Percentiles rank a stretch among this genome's conserved stretches.
These are phyloP conservation scores for Silurus meridionalis DNA, from an alignment of 2,113 vertebrate species.

Conservation along the genomic window DNA sequence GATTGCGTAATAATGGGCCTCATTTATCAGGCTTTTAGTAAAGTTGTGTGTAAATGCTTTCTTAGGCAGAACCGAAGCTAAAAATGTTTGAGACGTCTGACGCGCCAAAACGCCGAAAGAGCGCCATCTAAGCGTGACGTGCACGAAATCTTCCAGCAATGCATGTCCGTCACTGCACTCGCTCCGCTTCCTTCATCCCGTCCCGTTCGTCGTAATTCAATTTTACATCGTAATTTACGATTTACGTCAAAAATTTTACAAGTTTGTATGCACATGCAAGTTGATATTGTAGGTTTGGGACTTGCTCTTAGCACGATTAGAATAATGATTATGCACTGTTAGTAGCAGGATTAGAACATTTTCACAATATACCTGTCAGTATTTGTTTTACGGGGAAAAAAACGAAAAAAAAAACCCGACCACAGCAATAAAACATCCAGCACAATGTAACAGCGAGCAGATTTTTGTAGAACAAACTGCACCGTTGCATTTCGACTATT, in stretches of 20 bases:
- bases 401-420: background rate
- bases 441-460: slow-evolving; percentile 39
- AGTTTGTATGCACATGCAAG: too few species aligned
- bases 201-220: too few species aligned
- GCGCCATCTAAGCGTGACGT: background rate
- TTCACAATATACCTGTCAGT: background rate
- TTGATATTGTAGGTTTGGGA: too few species aligned
- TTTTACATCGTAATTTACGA: too few species aligned
- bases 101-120: background rate
- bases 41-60: slow-evolving; percentile 15
- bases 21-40: slow-evolving; percentile 22
- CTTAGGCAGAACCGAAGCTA: background rate
- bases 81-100: background rate
- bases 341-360: background rate
- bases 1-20: slow-evolving; percentile 24
- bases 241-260: too few species aligned
- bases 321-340: slow-evolving; percentile 2
- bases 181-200: background rate
- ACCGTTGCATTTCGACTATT: slow-evolving; percentile 39
- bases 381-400: background rate
- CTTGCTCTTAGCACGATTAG: too few species aligned
- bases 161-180: too few species aligned
- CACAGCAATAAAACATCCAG: slow-evolving; percentile 50
- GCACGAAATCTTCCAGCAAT: background rate
- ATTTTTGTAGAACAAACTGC: slow-evolving; percentile 35